Conservation (phyloP, 1,140 invertebrate genomes). For the Drosophila teissieri region DNA sequence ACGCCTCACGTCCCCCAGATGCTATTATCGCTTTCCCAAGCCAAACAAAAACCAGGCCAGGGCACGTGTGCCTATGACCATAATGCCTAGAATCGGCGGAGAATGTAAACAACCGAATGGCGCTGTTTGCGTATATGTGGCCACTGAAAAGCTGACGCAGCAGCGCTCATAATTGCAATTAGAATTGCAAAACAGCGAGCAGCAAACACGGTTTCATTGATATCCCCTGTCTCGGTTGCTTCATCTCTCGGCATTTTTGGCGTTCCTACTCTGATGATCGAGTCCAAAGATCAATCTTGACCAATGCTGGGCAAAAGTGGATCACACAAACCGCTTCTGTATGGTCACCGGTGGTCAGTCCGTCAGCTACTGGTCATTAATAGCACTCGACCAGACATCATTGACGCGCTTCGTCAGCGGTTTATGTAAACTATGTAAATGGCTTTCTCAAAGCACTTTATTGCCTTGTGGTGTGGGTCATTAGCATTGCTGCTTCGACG, state of each 20-base stretch:
- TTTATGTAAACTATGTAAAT: conserved; percentile 42
- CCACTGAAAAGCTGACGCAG: conserved; percentile 2
- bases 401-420: conserved; percentile 10
- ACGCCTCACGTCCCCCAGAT: conserved; percentile 41
- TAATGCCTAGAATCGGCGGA: conserved; percentile 17
- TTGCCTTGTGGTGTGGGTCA: conserved; percentile 3
- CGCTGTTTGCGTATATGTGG: not conserved
- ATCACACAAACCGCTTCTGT: conserved; percentile 21
- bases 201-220: not conserved
- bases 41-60: conserved; percentile 25
- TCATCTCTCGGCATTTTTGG: conserved; percentile 19
- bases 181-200: conserved; percentile 34
- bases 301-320: conserved; percentile 57
- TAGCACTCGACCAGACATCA: conserved; percentile 7
- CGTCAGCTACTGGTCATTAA: conserved; percentile 22
- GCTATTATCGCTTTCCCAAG: conserved; percentile 29
- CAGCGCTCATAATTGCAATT: conserved; percentile 17
- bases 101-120: conserved; percentile 1
- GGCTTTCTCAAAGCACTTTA: conserved; percentile 8
- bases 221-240: conserved; percentile 6
- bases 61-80: conserved; percentile 37
- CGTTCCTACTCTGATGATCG: conserved; percentile 62
- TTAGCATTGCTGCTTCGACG: not conserved
- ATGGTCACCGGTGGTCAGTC: conserved; percentile 5
- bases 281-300: conserved; percentile 65